Base-by-base conservation (phyloP, 2,797 vertebrate species). In the Mus caroli region DNA sequence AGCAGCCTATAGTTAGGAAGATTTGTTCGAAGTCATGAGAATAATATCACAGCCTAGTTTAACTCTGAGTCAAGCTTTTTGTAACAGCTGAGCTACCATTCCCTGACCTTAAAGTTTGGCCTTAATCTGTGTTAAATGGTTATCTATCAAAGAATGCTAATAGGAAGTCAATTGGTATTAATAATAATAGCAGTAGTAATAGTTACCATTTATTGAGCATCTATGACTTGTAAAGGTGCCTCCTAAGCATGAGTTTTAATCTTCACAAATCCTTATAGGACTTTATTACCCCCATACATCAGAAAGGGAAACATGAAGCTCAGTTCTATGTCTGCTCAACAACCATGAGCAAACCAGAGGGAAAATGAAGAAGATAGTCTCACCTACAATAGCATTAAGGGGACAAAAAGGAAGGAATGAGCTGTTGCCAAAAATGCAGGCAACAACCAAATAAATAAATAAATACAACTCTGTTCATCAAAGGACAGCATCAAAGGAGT, bases 1-100 rank as follows among this genome's bases (percentile, higher is more conserved):
- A 67, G 56, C 28, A 79, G 50, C 67, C 78, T 78, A 87, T 20
- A 90, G 34, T 88, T 93, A 83, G 34, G 13, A 92, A 94, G 5
- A 83, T 94, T 92, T 83, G 60, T 83, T 96, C 50, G 91, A 92
- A 37, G 52, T 92, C 88, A 92, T 0, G 1, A 97, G 62, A 34
- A 86, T 73, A 89, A 89, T 58, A 6, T 78, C 67, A 94, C 78
- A 94, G 24, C 8, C 58, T 88, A 34, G 37, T 77, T 96, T 79
- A 85, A 93, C 77, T 60, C 26, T 22, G 15, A 69, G 89, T 43
- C 50, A 64, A 83, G 14, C 17, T 96, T 78, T 90, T 95, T 62
- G 34, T 20, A 62, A 62, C 6, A 95, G 50, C 31, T 58, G 62
- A 26, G 11, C 50, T n/a, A 20, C 60, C 17, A 54, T 34, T 28